Conservation (phyloP, 2,113 vertebrate species). For the Myodes glareolus region DNA sequence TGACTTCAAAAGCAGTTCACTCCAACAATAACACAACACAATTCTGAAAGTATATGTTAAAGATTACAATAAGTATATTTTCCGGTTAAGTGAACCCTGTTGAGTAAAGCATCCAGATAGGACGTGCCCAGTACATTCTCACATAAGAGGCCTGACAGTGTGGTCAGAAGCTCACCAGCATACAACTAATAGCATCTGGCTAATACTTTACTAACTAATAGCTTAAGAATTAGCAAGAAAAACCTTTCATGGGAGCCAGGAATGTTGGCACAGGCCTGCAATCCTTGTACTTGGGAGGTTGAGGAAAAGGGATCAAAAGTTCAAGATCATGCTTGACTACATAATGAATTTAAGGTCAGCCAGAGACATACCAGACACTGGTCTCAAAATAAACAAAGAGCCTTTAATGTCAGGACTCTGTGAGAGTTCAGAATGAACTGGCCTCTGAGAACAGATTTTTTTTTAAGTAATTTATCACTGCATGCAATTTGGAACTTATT, state of each 20-base stretch:
- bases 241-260: background rate
- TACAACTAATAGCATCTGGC: background rate
- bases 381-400: background rate
- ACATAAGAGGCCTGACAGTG: background rate
- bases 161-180: background rate
- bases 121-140: background rate
- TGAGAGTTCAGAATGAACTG: background rate
- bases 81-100: background rate
- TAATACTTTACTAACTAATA: background rate
- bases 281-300: background rate
- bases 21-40: background rate
- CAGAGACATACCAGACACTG: background rate
- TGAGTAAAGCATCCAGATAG: background rate
- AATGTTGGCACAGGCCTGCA: background rate
- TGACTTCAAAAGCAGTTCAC: conserved; percentile 17
- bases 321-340: background rate
- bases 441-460: background rate
- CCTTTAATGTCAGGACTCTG: background rate
- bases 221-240: background rate
- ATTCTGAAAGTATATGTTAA: background rate
- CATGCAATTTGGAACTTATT: background rate
- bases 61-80: background rate
- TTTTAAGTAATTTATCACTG: background rate
- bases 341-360: background rate
- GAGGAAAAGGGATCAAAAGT: background rate